Percentiles rank a stretch among this genome's conserved stretches.
phyloP scores from a whole-genome alignment of 2,797 vertebrate genomes.

The Trematomus bernacchii region DNA sequence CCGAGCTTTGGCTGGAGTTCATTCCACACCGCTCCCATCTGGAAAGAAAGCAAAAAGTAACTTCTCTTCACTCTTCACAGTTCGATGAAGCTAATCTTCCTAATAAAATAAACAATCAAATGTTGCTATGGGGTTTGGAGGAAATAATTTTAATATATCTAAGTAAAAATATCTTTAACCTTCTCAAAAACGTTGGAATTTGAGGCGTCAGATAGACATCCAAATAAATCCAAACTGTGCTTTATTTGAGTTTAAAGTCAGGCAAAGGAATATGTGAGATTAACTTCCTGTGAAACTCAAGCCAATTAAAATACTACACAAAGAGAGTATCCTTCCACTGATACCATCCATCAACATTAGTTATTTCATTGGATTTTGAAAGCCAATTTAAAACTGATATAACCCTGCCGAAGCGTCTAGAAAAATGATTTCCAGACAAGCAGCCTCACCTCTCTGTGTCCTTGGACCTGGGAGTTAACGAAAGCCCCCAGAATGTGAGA shows the following conservation, averaged over 20 bases:
- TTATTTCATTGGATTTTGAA: conserved; percentile 43
- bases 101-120: neutral
- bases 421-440: conserved; percentile 41
- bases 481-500: conserved; percentile 95
- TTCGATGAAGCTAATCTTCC: neutral
- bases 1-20: conserved; percentile 95
- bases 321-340: conserved; percentile 21
- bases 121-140: neutral
- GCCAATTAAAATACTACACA: conserved; percentile 12
- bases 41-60: conserved; percentile 27
- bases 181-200: neutral
- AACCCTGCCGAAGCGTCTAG: conserved; percentile 7
- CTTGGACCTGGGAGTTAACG: conserved; percentile 97
- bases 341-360: conserved; percentile 42
- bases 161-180: neutral
- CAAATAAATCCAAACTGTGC: conserved; percentile 1
- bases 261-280: neutral
- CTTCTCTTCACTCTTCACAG: neutral
- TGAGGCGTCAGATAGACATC: neutral
- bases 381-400: conserved; percentile 45
- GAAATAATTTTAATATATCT: neutral
- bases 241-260: conserved; percentile 19
- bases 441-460: conserved; percentile 92
- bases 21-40: conserved; percentile 98
- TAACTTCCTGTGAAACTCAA: conserved; percentile 35